phyloP scores from a whole-genome alignment of 1,140 invertebrate genomes.

The Galendromus occidentalis region DNA sequence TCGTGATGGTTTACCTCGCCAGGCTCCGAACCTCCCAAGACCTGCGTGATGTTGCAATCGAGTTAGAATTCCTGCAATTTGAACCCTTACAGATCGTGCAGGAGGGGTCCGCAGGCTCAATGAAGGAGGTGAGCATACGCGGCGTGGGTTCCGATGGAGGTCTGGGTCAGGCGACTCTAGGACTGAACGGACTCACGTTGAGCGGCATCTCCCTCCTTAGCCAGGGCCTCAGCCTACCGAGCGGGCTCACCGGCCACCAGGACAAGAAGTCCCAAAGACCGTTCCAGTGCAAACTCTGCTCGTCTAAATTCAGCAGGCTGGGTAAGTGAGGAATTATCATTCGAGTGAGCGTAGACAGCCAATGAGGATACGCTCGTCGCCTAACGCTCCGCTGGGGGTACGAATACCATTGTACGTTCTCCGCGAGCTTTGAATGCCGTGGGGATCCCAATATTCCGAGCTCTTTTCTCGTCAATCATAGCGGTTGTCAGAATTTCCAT shows the following conservation, averaged over 20 bases:
- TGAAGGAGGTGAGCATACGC: constrained; percentile 5
- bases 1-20: no score
- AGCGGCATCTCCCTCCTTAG: constrained; percentile 1
- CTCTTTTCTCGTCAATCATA: no score
- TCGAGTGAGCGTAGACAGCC: no score
- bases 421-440: no score
- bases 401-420: no score
- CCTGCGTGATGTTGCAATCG: no score
- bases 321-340: background rate
- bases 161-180: background rate
- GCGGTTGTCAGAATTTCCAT: no score
- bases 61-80: no score
- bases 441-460: no score
- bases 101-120: background rate
- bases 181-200: background rate
- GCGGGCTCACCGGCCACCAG: background rate
- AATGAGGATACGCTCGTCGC: no score
- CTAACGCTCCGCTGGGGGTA: no score
- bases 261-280: constrained; percentile 23
- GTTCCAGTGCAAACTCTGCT: constrained; percentile 31
- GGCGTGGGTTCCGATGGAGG: background rate
- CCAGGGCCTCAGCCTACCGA: background rate
- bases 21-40: no score
- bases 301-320: constrained; percentile 24
- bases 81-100: background rate